These are phyloP conservation scores for Sternarchorhynchus goeldii DNA, from an alignment of 2,797 vertebrate species.

Conservation along the genomic window DNA sequence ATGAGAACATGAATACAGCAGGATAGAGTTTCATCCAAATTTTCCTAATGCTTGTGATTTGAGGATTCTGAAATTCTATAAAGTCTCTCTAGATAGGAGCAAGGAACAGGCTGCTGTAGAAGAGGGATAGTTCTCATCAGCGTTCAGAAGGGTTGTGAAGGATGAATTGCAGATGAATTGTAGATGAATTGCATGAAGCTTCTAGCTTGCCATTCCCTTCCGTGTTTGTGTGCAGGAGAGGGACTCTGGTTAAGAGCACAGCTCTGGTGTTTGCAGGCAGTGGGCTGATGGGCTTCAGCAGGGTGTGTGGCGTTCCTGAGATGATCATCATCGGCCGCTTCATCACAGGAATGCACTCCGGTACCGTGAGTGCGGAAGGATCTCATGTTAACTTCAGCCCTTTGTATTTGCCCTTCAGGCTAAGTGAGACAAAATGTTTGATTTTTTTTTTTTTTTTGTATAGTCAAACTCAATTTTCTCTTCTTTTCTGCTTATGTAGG, in stretches of 20 bases:
- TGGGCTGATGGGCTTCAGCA: conserved; percentile 83
- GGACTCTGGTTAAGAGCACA: conserved; percentile 77
- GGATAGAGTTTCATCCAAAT: neutral
- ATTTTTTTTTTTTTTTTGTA: neutral
- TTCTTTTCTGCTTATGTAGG: conserved; percentile 64
- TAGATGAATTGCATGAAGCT: too few relatives aligned
- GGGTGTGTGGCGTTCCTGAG: conserved; percentile 70
- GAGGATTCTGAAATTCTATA: too few relatives aligned
- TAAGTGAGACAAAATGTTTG: neutral
- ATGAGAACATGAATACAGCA: neutral
- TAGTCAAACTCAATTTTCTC: neutral
- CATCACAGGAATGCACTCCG: conserved; percentile 87
- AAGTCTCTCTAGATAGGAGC: too few relatives aligned
- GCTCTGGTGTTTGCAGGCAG: conserved; percentile 82
- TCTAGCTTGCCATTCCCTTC: neutral
- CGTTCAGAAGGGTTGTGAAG: too few relatives aligned
- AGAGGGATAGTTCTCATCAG: too few relatives aligned
- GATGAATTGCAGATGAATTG: too few relatives aligned
- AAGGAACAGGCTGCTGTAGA: too few relatives aligned
- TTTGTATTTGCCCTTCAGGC: neutral
- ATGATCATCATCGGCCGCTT: conserved; percentile 87
- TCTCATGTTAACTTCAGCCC: too few relatives aligned
- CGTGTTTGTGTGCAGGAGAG: conserved; percentile 73
- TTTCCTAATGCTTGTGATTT: too few relatives aligned
- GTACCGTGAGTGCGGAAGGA: conserved; percentile 60